phyloP scores from a whole-genome alignment of 2,797 vertebrate genomes.

The Malurus leucopterus region DNA sequence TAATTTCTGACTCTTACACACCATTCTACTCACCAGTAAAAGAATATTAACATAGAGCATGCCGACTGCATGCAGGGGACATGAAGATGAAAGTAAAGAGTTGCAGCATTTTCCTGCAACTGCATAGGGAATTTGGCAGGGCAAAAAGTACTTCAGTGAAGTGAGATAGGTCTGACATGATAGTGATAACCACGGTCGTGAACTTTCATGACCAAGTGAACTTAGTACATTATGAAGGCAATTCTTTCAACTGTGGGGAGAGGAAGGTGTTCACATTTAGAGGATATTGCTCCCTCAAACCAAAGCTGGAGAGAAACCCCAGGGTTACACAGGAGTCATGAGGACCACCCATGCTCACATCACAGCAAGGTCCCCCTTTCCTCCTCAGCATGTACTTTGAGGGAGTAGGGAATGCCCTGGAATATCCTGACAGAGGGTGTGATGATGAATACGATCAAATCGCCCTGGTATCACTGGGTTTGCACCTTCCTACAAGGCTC shows the following conservation, averaged over 20 bases:
- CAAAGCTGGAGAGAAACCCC: background rate
- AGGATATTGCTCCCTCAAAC: background rate
- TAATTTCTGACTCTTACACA: background rate
- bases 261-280: background rate
- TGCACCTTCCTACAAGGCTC: background rate
- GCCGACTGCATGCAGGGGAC: background rate
- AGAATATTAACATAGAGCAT: background rate
- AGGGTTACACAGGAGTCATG: background rate
- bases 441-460: background rate
- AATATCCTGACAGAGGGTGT: background rate
- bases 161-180: background rate
- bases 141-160: background rate
- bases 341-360: too few species aligned
- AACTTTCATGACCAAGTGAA: background rate
- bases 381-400: background rate
- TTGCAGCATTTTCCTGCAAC: background rate
- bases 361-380: accelerated
- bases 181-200: accelerated
- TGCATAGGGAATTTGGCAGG: background rate
- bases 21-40: background rate
- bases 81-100: background rate
- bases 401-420: background rate
- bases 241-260: background rate
- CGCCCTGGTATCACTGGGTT: background rate
- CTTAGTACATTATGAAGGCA: background rate